phyloP scores from a whole-genome alignment of 2,113 vertebrate species.

The Saguinus imperator region DNA sequence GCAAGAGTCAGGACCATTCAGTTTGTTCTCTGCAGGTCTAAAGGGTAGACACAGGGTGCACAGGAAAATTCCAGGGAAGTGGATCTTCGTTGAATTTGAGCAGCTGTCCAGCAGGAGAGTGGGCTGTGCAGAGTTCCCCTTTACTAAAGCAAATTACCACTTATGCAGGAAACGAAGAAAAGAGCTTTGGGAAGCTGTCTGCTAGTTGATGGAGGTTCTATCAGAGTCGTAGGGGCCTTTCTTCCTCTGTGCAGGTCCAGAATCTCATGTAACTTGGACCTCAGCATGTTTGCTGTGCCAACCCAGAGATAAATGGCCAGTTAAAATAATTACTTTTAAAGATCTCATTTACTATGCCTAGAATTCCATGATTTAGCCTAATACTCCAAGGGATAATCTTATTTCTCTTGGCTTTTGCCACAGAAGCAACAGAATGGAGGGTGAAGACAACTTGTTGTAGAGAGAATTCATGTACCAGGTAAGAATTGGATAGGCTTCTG shows the following conservation, averaged over 20 bases:
- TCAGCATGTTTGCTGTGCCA: background rate
- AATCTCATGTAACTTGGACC: background rate
- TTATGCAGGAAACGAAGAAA: background rate
- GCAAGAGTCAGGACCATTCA: background rate
- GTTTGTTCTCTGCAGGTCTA: background rate
- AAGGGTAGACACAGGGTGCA: background rate
- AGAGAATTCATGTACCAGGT: background rate
- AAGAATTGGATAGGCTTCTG: background rate
- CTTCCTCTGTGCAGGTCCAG: background rate
- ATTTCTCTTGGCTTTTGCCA: background rate
- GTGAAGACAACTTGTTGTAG: background rate
- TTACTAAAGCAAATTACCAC: background rate
- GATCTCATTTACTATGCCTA: background rate
- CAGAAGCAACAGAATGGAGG: background rate
- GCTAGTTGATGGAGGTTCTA: background rate
- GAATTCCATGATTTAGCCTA: background rate
- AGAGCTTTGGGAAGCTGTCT: background rate
- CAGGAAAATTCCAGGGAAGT: background rate
- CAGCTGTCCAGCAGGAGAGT: background rate
- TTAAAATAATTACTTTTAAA: background rate
- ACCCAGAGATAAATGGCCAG: background rate
- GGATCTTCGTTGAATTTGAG: background rate
- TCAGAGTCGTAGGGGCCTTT: fast-evolving
- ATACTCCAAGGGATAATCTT: background rate
- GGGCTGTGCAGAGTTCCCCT: no score